Evolutionary conservation across 2,113 vertebrate genomes (phyloP), one percentile per base, ranked within the genome.

Genomic region (Columba janthina): DNA sequence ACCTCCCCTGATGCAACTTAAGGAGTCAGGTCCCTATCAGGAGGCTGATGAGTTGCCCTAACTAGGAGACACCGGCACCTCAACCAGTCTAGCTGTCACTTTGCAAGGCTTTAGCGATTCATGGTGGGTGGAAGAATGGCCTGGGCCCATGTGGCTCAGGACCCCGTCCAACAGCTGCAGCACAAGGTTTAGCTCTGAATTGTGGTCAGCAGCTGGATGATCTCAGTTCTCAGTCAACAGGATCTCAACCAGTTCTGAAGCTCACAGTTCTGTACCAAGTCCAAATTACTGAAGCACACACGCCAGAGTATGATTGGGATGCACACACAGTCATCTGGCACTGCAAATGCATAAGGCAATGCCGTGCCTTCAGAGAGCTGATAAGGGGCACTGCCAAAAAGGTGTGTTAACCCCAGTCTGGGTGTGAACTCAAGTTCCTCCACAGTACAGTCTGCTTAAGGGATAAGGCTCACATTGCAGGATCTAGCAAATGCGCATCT

Each of bases 311-410:
- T 1, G 1, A 44, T 0, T 29, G 7, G 3, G 62, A 26, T 34
- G 64, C 19, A 9, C 44, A 19, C 32, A 24, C 1, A 1, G n/a
- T 38, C 70, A n/a, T 0, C 6, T 36, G 48, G 28, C 6, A 4
- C 53, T 61, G 40, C 40, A 62, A 81, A 61, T 11, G 19, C 79
- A 50, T 32, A 60, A 22, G 20, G 51, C 44, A 64, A 58, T 2
- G 3, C 44, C 50, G 48, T 65, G 15, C 53, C 85, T 62, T 62
- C 48, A 31, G 24, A 46, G 8, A 67, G 65, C 29, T 36, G 22
- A 44, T 13, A 44, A 16, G 24, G 5, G 17, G 19, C 38, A 29
- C 40, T 74, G 38, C 56, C 62, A 81, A 62, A 64, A 58, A 38
- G 4, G 2, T 24, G 21, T 77, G 62, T 58, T 40, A 53, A 10